phyloP scores from a whole-genome alignment of 1,140 invertebrate species.

The Popillia japonica region DNA sequence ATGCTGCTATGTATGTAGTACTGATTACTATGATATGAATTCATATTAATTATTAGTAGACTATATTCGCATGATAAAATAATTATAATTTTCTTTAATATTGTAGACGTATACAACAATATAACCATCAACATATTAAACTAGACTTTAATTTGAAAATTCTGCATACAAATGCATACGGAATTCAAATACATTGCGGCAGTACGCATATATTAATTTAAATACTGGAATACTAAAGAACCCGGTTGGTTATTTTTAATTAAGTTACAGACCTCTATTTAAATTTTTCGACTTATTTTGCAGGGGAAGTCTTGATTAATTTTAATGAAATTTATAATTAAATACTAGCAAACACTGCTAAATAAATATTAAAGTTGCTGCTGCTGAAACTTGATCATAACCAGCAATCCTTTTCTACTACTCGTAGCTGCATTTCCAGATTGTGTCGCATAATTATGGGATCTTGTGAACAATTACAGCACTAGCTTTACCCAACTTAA shows the following conservation, averaged over 20 bases:
- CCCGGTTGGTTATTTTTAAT: neutral
- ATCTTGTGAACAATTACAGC: neutral
- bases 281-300: neutral
- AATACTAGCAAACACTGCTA: neutral
- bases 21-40: too few species aligned
- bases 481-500: neutral
- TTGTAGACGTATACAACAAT: neutral
- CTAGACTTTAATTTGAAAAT: neutral
- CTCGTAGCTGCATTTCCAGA: neutral
- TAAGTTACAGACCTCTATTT: neutral
- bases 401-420: too few species aligned
- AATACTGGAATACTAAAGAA: neutral
- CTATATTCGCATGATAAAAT: too few species aligned
- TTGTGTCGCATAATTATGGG: neutral
- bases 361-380: neutral
- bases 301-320: neutral
- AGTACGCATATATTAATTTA: neutral
- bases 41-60: too few species aligned
- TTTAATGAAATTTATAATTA: neutral
- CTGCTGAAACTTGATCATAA: neutral
- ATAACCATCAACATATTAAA: neutral
- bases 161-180: neutral
- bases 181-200: neutral
- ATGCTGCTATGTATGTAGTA: too few species aligned
- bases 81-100: too few species aligned